A percentile compares a stretch with the other conserved stretches of the same genome.
These are phyloP conservation scores for Meandrusa payeni DNA, from an alignment of 2,888 invertebrate genomes.

Conservation along the genomic window DNA sequence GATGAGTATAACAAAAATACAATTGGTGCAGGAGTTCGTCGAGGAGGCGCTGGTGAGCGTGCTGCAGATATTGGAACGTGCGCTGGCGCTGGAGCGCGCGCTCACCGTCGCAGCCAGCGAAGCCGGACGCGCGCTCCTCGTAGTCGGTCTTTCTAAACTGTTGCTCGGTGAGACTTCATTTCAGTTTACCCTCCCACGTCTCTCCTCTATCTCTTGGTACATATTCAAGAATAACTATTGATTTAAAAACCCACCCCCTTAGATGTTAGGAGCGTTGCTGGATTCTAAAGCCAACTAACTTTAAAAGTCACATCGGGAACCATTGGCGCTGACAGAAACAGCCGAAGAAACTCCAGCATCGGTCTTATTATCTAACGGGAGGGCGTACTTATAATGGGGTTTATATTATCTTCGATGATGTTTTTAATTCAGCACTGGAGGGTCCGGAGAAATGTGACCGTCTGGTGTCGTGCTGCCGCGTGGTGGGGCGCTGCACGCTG, in stretches of 20 bases:
- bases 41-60: slow-evolving; percentile 86
- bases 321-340: no score
- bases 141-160: slow-evolving; percentile 90
- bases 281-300: no score
- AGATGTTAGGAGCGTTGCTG: no score
- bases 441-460: slow-evolving; percentile 47
- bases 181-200: background rate
- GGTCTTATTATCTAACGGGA: no score
- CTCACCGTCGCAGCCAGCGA: slow-evolving; percentile 85
- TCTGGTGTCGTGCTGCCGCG: slow-evolving; percentile 56
- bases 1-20: no score
- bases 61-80: slow-evolving; percentile 87
- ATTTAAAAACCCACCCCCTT: no score
- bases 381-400: no score
- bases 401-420: no score
- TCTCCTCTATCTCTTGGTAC: no score
- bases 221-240: no score
- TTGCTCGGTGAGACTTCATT: slow-evolving; percentile 81
- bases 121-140: slow-evolving; percentile 83
- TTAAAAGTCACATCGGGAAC: no score
- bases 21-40: slow-evolving; percentile 70
- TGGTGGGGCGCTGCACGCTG: slow-evolving; percentile 59
- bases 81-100: slow-evolving; percentile 85
- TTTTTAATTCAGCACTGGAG: slow-evolving; percentile 41
- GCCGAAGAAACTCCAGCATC: no score